phyloP scores from a whole-genome alignment of 53 echinoderm and acorn worm genomes.

The Holothuria leucospilota region DNA sequence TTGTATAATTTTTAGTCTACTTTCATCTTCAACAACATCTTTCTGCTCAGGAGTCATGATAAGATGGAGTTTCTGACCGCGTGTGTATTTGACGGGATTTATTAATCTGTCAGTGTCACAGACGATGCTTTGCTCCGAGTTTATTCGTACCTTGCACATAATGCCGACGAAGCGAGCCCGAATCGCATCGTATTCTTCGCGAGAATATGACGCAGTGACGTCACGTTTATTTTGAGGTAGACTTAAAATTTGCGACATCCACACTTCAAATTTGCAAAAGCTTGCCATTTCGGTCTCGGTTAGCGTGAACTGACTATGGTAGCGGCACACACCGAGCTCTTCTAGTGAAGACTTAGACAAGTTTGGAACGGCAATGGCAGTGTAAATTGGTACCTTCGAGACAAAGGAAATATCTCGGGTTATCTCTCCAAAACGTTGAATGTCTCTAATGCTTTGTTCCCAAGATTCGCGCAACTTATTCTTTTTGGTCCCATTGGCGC shows the following conservation, averaged over 20 bases:
- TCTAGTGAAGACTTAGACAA: neutral
- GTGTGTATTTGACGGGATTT: neutral
- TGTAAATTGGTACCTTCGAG: neutral
- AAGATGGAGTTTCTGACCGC: neutral
- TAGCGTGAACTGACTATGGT: conserved; percentile 7
- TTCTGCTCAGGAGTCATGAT: conserved; percentile 24
- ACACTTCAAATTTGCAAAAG: neutral
- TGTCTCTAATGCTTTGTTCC: conserved; percentile 10
- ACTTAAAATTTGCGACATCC: neutral
- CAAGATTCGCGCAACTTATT: neutral
- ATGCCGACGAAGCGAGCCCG: conserved; percentile 16
- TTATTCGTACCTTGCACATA: conserved; percentile 1
- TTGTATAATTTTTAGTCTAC: conserved; percentile 1
- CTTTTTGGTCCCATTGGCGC: neutral
- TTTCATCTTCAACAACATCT: neutral
- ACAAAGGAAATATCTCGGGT: conserved; percentile 20
- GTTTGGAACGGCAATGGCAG: neutral
- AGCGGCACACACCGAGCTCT: neutral
- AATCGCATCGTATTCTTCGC: neutral
- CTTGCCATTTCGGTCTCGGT: conserved; percentile 1
- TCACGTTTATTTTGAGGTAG: neutral
- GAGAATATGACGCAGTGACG: no score
- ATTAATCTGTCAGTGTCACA: neutral
- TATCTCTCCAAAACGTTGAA: conserved; percentile 5
- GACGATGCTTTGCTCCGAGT: neutral